Conservation (phyloP, 2,797 vertebrate genomes). For the Rhinoraja longicauda region DNA sequence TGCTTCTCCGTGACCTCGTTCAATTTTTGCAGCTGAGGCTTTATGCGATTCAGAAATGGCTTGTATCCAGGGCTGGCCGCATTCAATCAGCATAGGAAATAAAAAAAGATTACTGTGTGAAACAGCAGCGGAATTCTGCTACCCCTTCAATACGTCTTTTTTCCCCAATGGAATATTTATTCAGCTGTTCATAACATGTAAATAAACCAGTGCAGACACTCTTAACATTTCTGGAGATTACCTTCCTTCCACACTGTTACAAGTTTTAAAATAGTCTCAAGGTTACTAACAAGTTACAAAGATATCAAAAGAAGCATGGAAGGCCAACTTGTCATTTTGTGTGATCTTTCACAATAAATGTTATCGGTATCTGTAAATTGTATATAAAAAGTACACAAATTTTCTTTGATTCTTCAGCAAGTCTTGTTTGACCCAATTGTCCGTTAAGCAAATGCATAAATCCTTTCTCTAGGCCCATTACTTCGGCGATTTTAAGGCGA, state of each 20-base stretch:
- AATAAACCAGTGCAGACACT: not conserved
- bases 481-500: too few species aligned
- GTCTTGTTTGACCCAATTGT: not conserved
- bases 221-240: not conserved
- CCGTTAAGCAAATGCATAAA: not conserved
- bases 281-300: not conserved
- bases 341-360: not conserved
- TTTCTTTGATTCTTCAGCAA: not conserved
- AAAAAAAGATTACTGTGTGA: not conserved
- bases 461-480: too few species aligned
- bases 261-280: not conserved
- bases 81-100: not conserved
- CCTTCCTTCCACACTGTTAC: not conserved
- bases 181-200: not conserved
- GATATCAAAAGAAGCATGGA: not conserved
- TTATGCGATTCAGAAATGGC: constrained; percentile 86
- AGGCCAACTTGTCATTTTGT: not conserved
- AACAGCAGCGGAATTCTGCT: constrained; percentile 16
- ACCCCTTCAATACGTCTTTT: not conserved
- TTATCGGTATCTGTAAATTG: not conserved
- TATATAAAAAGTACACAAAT: not conserved
- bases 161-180: not conserved
- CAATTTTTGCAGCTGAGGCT: constrained; percentile 85
- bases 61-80: constrained; percentile 83
- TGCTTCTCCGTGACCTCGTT: constrained; percentile 70